A percentile compares a stretch with the other conserved stretches of the same genome.
phyloP scores from a whole-genome alignment of 2,888 invertebrate genomes.

The Stictocephala bisonia region DNA sequence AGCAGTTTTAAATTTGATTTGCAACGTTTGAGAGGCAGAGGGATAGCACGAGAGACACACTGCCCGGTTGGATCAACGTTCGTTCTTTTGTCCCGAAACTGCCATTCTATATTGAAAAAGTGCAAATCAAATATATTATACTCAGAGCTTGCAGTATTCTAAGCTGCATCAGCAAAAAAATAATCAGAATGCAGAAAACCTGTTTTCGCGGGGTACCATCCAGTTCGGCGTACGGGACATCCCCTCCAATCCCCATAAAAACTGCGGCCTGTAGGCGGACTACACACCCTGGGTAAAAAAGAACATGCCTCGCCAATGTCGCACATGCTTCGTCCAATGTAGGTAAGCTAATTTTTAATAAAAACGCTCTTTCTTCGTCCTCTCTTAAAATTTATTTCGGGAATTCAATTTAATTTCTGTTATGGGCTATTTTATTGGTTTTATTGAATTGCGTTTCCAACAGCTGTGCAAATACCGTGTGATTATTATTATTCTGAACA shows the following conservation, averaged over 20 bases:
- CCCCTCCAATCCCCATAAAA: conserved; percentile 29
- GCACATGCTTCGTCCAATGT: conserved; percentile 11
- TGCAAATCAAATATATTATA: conserved; percentile 40
- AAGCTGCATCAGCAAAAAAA: conserved; percentile 29
- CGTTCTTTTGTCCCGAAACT: conserved; percentile 28
- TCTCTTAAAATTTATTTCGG: conserved; percentile 26
- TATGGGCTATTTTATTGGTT: conserved; percentile 16
- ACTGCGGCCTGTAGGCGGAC: conserved; percentile 18
- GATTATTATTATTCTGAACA: conserved; percentile 13
- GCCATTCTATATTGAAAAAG: conserved; percentile 34
- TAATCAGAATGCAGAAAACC: conserved; percentile 41
- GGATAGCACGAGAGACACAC: conserved; percentile 6
- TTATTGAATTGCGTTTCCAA: conserved; percentile 31
- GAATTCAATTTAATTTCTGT: conserved; percentile 31
- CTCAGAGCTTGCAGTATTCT: conserved; percentile 26
- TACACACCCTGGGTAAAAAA: conserved; percentile 30
- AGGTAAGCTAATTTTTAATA: conserved; percentile 34
- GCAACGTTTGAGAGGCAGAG: background rate
- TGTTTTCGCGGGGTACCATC: conserved; percentile 13
- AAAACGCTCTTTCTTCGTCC: conserved; percentile 38
- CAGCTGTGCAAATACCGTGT: conserved; percentile 39
- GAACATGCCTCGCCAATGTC: conserved; percentile 16
- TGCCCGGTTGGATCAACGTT: conserved; percentile 15
- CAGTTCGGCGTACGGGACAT: conserved; percentile 10
- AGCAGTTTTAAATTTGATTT: conserved; percentile 39